A percentile compares a stretch with the other conserved stretches of the same genome.
Evolutionary conservation across 1,140 invertebrate species (phyloP).

Genomic region (Neodiprion pinetum): DNA sequence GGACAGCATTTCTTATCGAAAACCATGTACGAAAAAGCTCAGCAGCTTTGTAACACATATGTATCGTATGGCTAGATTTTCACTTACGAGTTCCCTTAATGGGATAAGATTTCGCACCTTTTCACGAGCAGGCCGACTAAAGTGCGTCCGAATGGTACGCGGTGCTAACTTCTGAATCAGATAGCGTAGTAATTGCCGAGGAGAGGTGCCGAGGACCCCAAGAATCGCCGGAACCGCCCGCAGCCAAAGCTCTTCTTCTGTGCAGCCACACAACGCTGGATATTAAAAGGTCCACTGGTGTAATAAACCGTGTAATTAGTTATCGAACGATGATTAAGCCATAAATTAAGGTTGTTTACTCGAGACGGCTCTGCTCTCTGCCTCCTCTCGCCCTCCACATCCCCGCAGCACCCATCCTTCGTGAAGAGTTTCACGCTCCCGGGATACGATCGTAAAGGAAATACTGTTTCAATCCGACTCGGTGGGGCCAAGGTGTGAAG

Average conservation of each 20-base stretch:
- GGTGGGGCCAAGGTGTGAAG: neutral
- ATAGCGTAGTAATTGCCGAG: neutral
- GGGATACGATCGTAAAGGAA: conserved; percentile 7
- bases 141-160: neutral
- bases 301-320: conserved; percentile 33
- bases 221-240: neutral
- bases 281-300: conserved; percentile 20
- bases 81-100: no score
- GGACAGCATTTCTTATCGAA: no score
- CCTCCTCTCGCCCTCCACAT: neutral
- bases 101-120: no score
- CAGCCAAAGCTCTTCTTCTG: neutral
- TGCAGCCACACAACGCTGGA: conserved; percentile 19
- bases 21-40: no score
- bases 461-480: conserved; percentile 1
- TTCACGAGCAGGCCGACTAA: no score
- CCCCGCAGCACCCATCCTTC: neutral
- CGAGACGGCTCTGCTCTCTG: neutral
- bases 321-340: conserved; percentile 29
- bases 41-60: no score
- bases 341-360: conserved; percentile 31
- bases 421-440: neutral
- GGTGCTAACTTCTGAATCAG: neutral
- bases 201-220: neutral
- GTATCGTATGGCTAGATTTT: no score